phyloP scores from a whole-genome alignment of 2,113 vertebrate species.

The Hassar affinis region DNA sequence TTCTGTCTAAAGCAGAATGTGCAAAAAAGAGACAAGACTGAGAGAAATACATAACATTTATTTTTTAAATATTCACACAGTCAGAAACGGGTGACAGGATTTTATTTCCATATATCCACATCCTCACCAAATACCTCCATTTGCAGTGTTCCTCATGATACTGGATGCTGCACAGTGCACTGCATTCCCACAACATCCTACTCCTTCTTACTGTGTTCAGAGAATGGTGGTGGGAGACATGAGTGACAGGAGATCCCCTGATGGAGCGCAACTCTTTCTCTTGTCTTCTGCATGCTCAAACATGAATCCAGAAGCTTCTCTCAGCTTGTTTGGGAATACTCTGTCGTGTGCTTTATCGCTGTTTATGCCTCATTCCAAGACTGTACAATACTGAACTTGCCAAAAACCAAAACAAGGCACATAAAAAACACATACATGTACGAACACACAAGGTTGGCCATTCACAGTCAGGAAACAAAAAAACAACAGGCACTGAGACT shows the following conservation, averaged over 20 bases:
- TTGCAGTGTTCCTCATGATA: conserved; percentile 17
- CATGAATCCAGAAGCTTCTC: conserved; percentile 10
- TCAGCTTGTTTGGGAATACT: conserved; percentile 15
- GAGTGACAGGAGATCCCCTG: conserved; percentile 32
- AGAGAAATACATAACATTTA: conserved; percentile 10
- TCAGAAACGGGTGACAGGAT: conserved; percentile 2
- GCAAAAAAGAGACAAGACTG: neutral
- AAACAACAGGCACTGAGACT: neutral
- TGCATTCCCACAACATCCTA: neutral
- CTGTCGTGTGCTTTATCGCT: neutral
- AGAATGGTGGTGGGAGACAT: neutral
- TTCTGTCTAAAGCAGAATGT: conserved; percentile 9
- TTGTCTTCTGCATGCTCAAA: conserved; percentile 31
- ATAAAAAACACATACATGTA: neutral
- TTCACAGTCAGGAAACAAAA: neutral
- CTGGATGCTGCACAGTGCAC: conserved; percentile 3
- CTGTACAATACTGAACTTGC: neutral
- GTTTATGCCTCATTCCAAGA: conserved; percentile 3
- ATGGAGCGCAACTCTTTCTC: conserved; percentile 4
- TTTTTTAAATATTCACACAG: conserved; percentile 19
- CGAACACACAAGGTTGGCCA: neutral
- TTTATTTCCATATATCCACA: neutral
- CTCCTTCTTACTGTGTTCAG: conserved; percentile 3
- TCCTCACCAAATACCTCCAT: conserved; percentile 12
- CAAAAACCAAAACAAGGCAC: neutral